Percentiles rank a stretch among this genome's conserved stretches.
These are phyloP conservation scores for Aphelenchoides bicaudatus DNA, from an alignment of 2,888 invertebrate genomes.

Conservation along the genomic window DNA sequence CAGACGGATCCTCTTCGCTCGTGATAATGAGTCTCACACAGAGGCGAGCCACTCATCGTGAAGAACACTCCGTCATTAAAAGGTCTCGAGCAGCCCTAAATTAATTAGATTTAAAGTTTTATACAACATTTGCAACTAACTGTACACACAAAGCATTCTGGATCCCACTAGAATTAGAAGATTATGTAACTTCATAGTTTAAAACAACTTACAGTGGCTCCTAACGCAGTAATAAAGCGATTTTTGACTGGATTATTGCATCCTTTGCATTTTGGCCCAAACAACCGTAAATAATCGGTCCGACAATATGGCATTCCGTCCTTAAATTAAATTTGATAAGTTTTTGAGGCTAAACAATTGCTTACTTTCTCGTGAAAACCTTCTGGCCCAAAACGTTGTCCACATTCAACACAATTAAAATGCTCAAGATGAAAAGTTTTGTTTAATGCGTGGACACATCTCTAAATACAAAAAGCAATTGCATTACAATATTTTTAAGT, in stretches of 20 bases:
- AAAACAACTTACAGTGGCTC: too few species aligned
- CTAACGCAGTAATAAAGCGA: constrained; percentile 93
- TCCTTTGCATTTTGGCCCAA: constrained; percentile 94
- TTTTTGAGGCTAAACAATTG: neutral
- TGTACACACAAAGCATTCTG: constrained; percentile 96
- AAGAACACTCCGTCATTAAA: constrained; percentile 97
- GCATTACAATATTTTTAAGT: neutral
- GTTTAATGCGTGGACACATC: constrained; percentile 95
- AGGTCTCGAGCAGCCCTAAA: constrained; percentile 89
- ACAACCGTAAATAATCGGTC: constrained; percentile 92
- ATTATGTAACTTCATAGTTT: too few species aligned
- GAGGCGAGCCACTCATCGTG: constrained; percentile 94
- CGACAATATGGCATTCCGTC: constrained; percentile 77
- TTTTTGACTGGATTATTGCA: constrained; percentile 88
- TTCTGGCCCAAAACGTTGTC: constrained; percentile 91
- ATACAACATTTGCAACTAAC: constrained; percentile 65
- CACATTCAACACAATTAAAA: constrained; percentile 96
- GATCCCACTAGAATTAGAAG: too few species aligned
- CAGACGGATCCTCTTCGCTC: constrained; percentile 92
- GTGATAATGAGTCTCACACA: constrained; percentile 98
- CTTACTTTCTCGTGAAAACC: constrained; percentile 81
- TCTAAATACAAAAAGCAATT: constrained; percentile 68
- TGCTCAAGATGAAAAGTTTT: constrained; percentile 98
- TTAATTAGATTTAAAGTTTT: constrained; percentile 43
- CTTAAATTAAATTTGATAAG: constrained; percentile 29